A percentile compares a stretch with the other conserved stretches of the same genome.
Evolutionary conservation across 2,113 vertebrate genomes (phyloP).

Genomic region (Dasypus novemcinctus): DNA sequence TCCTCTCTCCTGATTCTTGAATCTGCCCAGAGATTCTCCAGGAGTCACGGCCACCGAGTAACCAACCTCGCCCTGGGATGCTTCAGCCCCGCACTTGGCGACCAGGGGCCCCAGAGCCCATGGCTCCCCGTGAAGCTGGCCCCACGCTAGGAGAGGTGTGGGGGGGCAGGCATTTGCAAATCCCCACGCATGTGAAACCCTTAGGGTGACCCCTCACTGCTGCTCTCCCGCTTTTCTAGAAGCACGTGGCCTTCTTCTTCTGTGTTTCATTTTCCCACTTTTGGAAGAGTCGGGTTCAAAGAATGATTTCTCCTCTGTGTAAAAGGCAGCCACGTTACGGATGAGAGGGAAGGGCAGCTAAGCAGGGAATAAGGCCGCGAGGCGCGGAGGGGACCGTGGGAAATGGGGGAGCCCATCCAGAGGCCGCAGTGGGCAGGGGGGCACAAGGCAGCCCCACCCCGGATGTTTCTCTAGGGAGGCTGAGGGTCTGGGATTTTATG

Average conservation of each 20-base stretch:
- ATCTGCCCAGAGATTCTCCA: background rate
- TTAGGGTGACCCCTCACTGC: background rate
- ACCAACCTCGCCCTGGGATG: background rate
- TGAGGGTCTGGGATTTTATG: background rate
- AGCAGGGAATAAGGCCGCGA: no score
- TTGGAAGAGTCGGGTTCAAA: background rate
- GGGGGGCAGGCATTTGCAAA: background rate
- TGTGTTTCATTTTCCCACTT: background rate
- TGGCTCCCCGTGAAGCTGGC: background rate
- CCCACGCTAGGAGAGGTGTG: background rate
- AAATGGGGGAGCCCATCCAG: background rate
- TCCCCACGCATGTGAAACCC: background rate
- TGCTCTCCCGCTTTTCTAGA: background rate
- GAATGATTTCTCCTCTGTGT: background rate
- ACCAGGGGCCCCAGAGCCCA: no score
- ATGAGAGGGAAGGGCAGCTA: background rate
- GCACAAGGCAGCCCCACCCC: no score
- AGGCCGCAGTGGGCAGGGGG: background rate
- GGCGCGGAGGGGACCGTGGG: fast-evolving
- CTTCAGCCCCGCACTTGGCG: background rate
- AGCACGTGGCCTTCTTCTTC: background rate
- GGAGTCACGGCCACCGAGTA: background rate
- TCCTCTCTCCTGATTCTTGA: background rate
- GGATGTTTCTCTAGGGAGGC: background rate
- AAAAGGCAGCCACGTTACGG: background rate